phyloP scores from a whole-genome alignment of 1,140 invertebrate species.

The Zeugodacus cucurbitae region DNA sequence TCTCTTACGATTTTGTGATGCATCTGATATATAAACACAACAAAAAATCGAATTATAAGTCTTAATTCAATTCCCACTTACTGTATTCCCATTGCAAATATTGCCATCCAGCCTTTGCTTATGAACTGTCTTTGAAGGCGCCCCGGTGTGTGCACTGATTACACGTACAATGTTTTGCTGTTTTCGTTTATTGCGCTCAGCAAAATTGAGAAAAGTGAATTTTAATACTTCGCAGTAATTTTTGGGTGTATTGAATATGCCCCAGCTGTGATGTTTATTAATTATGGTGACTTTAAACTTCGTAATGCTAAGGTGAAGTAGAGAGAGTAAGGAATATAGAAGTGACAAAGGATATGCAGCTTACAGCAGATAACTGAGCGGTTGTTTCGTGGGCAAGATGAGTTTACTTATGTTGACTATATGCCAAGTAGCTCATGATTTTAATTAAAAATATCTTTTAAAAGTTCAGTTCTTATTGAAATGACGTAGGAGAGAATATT shows the following conservation, averaged over 20 bases:
- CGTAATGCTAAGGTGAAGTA: not conserved
- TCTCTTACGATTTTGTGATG: too few relatives aligned
- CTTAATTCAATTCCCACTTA: too few relatives aligned
- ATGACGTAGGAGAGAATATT: too few relatives aligned
- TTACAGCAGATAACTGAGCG: not conserved
- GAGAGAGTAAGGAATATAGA: not conserved
- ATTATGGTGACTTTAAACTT: not conserved
- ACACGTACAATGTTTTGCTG: not conserved
- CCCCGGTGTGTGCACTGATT: conserved; percentile 11
- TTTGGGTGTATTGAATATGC: not conserved
- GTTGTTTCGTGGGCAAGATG: not conserved
- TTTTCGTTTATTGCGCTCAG: not conserved
- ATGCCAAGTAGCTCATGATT: not conserved
- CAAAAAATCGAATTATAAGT: too few relatives aligned
- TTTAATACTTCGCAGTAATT: conserved; percentile 2
- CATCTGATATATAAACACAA: too few relatives aligned
- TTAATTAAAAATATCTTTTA: not conserved
- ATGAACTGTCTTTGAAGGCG: not conserved
- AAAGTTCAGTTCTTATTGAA: too few relatives aligned
- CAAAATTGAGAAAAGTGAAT: conserved; percentile 32
- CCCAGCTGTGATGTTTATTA: conserved; percentile 18
- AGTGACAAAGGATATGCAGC: not conserved
- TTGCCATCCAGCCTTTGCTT: not conserved
- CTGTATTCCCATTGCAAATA: not conserved
- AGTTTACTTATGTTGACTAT: not conserved